Evolutionary conservation across 2,888 invertebrate genomes (phyloP), one percentile per base, ranked within the genome.

Genomic region (Drosophila merina): DNA sequence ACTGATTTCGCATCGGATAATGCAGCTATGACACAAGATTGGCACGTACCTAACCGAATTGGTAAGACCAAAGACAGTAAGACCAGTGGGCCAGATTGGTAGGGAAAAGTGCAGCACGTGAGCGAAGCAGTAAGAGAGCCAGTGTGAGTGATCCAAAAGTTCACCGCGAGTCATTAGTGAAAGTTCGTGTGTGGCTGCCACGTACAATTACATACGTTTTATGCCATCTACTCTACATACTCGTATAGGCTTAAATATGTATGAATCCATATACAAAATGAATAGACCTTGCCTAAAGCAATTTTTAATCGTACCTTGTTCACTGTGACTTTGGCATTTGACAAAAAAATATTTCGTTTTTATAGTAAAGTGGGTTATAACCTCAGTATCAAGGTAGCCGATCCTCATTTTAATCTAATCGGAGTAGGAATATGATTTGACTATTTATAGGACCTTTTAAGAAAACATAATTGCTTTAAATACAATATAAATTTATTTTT

Each of bases 91-190:
- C 14, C 14, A 14, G 14, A 1, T 25, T 8, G 40, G 31, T 28
- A 2, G 12, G 57, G 51, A 36, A 69, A 64, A 62, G 55, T 28
- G 57, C 57, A 57, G 66, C 78, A 78, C 63, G 63, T 79, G 69
- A 55, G 57, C 55, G 55, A 51, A 33, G 20, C 20, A 20, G 20
- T 45, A 59, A 38, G 50, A 26, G 42, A 60, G 40, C 55, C 33
- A 45, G 45, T 51, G 56, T 59, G 20, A 20, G 47, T 63, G 54
- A 57, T 54, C 52, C 74, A 66, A 78, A 82, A 82, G 88, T 86
- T 79, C 89, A 88, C 48, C 79, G 74, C 77, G 74, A 88, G 89
- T 87, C 89, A 87, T 89, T 89, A 87, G 86, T 87, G 86, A 87
- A 87, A 87, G 86, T 87, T 89, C 77, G 78, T 67, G 52, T 42